phyloP scores from a whole-genome alignment of 1,140 invertebrate species.

The Armadillidium nasatum region DNA sequence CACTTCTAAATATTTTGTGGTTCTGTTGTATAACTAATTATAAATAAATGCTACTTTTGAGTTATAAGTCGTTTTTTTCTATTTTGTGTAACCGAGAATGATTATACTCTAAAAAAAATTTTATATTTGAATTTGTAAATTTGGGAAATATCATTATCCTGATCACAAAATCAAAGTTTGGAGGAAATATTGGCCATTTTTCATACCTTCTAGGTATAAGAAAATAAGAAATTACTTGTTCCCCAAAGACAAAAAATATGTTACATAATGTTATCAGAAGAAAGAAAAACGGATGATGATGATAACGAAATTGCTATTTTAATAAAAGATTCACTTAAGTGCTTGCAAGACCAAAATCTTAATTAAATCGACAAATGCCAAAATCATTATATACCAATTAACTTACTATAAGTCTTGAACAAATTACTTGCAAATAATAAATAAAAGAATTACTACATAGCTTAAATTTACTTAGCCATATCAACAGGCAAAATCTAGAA shows the following conservation, averaged over 20 bases:
- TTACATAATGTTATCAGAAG: conserved; percentile 22
- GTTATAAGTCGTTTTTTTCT: conserved; percentile 24
- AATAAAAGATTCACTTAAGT: too few species aligned
- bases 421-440: too few species aligned
- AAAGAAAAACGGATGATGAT: too few species aligned
- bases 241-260: conserved; percentile 27
- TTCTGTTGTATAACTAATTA: not conserved
- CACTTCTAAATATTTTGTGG: conserved; percentile 22
- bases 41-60: conserved; percentile 29
- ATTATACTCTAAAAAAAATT: not conserved
- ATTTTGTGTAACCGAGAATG: conserved; percentile 20
- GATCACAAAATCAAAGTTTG: conserved; percentile 16
- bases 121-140: not conserved
- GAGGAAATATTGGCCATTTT: conserved; percentile 18
- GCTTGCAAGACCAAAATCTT: too few species aligned
- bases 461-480: too few species aligned
- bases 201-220: conserved; percentile 27
- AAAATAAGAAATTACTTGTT: conserved; percentile 21
- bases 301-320: too few species aligned
- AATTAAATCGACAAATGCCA: too few species aligned
- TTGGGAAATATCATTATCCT: not conserved
- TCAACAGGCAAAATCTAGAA: too few species aligned
- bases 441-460: too few species aligned
- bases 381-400: too few species aligned
- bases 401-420: too few species aligned